phyloP scores from a whole-genome alignment of 2,113 vertebrate genomes.

The Mellivora capensis region DNA sequence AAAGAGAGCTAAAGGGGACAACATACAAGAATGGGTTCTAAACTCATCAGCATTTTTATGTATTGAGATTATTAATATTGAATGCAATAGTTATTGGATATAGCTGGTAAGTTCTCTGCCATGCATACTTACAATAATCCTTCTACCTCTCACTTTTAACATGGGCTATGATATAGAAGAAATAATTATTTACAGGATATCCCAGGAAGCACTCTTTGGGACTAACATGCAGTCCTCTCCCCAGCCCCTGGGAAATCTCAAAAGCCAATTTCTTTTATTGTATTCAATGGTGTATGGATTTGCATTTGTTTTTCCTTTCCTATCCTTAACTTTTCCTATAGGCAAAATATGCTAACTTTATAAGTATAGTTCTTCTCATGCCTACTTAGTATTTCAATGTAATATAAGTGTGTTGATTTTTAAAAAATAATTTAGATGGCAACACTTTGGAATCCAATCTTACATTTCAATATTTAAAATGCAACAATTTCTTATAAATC shows the following conservation, averaged over 20 bases:
- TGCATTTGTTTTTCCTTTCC: constrained; percentile 58
- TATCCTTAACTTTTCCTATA: constrained; percentile 55
- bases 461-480: constrained; percentile 50
- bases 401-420: constrained; percentile 53
- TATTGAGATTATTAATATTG: constrained; percentile 72
- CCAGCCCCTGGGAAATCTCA: constrained; percentile 65
- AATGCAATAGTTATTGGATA: constrained; percentile 78
- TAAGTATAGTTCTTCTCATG: constrained; percentile 32
- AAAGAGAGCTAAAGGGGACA: constrained; percentile 67
- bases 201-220: constrained; percentile 67
- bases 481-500: constrained; percentile 7
- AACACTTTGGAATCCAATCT: constrained; percentile 63
- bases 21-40: constrained; percentile 54
- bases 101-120: constrained; percentile 74
- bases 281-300: constrained; percentile 56
- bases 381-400: constrained; percentile 62
- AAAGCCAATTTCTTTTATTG: constrained; percentile 72
- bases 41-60: constrained; percentile 72
- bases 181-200: constrained; percentile 68
- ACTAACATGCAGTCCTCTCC: constrained; percentile 48
- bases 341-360: constrained; percentile 50
- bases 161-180: constrained; percentile 82
- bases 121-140: constrained; percentile 82
- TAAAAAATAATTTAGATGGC: constrained; percentile 51
- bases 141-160: constrained; percentile 86